Base-by-base conservation (phyloP, 2,888 invertebrate species). In the Neoaliturus tenellus region DNA sequence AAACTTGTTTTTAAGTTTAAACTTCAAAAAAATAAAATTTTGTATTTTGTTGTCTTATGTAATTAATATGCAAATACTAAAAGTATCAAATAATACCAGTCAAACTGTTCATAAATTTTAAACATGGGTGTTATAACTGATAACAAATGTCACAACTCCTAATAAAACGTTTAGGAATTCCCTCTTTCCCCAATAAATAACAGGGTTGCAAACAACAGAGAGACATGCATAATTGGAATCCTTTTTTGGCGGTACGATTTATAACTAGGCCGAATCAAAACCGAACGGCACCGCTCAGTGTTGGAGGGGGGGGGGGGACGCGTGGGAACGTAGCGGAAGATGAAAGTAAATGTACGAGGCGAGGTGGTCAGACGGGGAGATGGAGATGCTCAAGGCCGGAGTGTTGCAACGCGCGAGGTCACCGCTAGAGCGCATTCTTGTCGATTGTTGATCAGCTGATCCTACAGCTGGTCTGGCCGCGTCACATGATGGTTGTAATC, bases 361-460 rank as follows among this genome's bases (percentile, higher is more conserved):
- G 62, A 62, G 62, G 2, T 62, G 62, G 71, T 41, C 71, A 71
- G 23, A 20, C 39, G 28, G 25, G 6, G 8, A 55, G 62, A 17
- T 31, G 71, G 71, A 75, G 44, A 75, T 10, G 44, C 75, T 35
- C 69, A 69, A 75, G 44, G 75, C 44, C 48, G 75, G n/a, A 8
- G 48, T 44, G 39, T 67, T 33, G 39, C 44, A 48, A 44, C 20
- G 28, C 31, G 75, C 44, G 48, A 28, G 44, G 48, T 75, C 39
- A 20, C 75, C 75, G 75, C 25, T 75, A 25, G 75, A 48, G 75
- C 48, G 75, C 75, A 75, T 75, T 75, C 75, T 75, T 44, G 71
- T 35, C 33, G 31, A 23, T n/a, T 23, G 10, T n/a, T 33, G 25
- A 62, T 31, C 62, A 62, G 62, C 62, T 62, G 62, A 62, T 62